These are phyloP conservation scores for Ia io DNA, from an alignment of 2,113 vertebrate species.

Conservation along the genomic window DNA sequence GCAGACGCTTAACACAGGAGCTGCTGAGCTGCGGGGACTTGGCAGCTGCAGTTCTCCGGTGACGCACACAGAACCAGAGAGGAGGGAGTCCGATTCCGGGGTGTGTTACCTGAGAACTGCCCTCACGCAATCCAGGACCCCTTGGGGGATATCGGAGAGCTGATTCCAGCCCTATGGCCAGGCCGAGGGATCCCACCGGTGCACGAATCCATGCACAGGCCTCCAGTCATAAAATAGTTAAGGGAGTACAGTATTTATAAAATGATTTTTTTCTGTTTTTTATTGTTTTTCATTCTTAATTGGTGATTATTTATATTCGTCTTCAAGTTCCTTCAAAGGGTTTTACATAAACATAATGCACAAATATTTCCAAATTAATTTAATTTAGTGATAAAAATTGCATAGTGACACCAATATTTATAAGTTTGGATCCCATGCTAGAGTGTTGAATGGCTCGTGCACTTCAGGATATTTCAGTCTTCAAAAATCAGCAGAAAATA, in stretches of 20 bases:
- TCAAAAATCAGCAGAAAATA: conserved; percentile 19
- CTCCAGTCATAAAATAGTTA: not conserved
- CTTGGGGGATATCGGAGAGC: too few relatives aligned
- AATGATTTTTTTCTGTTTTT: not conserved
- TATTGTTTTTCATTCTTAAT: not conserved
- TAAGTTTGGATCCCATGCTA: not conserved
- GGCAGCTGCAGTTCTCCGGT: too few relatives aligned
- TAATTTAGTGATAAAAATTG: conserved; percentile 30
- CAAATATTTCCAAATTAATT: conserved; percentile 40
- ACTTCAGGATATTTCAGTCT: not conserved
- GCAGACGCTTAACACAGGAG: too few relatives aligned
- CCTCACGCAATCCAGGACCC: too few relatives aligned
- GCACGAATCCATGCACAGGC: too few relatives aligned
- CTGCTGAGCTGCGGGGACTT: too few relatives aligned
- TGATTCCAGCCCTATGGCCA: too few relatives aligned
- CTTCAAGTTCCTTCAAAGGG: not conserved
- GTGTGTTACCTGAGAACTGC: too few relatives aligned
- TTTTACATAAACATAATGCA: not conserved
- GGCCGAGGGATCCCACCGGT: too few relatives aligned
- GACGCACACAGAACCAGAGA: too few relatives aligned
- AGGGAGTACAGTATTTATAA: not conserved
- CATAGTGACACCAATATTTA: not conserved
- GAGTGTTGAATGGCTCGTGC: not conserved
- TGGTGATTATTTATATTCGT: not conserved
- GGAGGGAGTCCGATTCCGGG: too few relatives aligned